These are phyloP conservation scores for Procambarus clarkii DNA, from an alignment of 1,140 invertebrate genomes.

Conservation along the genomic window DNA sequence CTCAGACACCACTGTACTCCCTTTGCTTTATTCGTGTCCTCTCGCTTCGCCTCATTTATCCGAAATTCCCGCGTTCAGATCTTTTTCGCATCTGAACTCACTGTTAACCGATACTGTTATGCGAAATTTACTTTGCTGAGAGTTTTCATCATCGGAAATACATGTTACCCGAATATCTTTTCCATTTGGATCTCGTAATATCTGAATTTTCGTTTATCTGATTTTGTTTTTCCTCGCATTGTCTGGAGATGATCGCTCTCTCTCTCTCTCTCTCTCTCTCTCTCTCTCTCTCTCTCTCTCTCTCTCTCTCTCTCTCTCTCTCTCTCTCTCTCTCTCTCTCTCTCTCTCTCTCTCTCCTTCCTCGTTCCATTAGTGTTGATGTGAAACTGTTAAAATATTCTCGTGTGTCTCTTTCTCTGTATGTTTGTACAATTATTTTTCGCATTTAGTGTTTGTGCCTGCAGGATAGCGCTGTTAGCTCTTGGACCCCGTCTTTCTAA, in stretches of 20 bases:
- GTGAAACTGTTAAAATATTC: too few relatives aligned
- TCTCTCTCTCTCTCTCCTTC: not conserved
- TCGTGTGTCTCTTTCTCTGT: too few relatives aligned
- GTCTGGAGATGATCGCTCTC: not conserved
- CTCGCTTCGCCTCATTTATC: too few relatives aligned
- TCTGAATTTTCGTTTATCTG: not conserved
- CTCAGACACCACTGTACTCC: not conserved
- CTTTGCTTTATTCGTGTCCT: too few relatives aligned
- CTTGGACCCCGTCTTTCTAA: too few relatives aligned
- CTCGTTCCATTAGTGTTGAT: not conserved
- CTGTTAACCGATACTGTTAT: too few relatives aligned
- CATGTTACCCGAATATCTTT: too few relatives aligned
- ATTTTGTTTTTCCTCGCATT: not conserved
- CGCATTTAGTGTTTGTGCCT: not conserved
- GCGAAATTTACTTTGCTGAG: too few relatives aligned
- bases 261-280: not conserved
- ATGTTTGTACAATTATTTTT: not conserved
- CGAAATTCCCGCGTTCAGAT: too few relatives aligned
- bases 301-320: not conserved
- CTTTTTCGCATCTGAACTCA: too few relatives aligned
- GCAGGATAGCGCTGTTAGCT: not conserved
- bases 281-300: not conserved
- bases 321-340: slow-evolving; percentile 2
- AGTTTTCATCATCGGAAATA: too few relatives aligned
- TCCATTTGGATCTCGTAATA: too few relatives aligned